Conservation (phyloP, 2,888 invertebrate genomes). For the Drosophila sordidapex region DNA sequence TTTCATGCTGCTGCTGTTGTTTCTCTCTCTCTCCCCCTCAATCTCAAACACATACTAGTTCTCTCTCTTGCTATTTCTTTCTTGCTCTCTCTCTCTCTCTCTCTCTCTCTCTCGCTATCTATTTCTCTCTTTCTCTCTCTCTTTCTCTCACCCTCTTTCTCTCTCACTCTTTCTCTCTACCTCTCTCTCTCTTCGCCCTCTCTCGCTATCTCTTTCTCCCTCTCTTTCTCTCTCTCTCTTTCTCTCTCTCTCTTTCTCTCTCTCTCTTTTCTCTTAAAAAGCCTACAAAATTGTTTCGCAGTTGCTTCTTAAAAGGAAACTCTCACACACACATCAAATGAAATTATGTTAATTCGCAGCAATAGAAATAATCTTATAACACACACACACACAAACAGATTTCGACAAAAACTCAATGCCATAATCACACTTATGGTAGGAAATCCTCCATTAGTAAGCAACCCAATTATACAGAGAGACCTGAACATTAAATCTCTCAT, state of each 20-base stretch:
- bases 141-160: neutral
- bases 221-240: neutral
- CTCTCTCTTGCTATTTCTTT: neutral
- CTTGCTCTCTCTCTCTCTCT: too few relatives aligned
- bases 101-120: too few relatives aligned
- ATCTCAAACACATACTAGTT: neutral
- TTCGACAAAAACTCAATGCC: neutral
- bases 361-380: neutral
- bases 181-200: neutral
- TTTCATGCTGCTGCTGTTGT: slow-evolving; percentile 34
- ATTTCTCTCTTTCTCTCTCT: neutral
- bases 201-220: neutral
- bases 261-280: slow-evolving; percentile 8
- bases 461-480: neutral
- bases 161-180: neutral
- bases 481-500: slow-evolving; percentile 1
- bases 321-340: neutral
- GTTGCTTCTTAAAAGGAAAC: slow-evolving; percentile 13
- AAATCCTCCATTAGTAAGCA: neutral
- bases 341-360: slow-evolving; percentile 1
- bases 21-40: neutral
- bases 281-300: slow-evolving; percentile 36
- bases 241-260: neutral
- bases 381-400: neutral
- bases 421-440: neutral